These are phyloP conservation scores for Columba janthina DNA, from an alignment of 2,113 vertebrate genomes.

Conservation along the genomic window DNA sequence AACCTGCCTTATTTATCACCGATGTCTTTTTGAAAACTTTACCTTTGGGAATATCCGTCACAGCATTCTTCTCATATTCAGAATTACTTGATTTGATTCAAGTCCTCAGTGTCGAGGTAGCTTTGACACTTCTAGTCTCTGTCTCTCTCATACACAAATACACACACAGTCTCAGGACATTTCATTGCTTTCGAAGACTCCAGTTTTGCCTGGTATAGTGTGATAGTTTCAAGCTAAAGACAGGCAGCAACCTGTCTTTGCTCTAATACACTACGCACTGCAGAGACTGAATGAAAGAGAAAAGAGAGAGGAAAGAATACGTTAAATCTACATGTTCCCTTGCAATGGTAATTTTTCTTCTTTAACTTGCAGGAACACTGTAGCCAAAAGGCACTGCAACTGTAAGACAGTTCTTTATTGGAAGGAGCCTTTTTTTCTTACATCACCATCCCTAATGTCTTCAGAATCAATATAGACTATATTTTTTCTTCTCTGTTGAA, in stretches of 20 bases:
- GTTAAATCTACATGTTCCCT: neutral
- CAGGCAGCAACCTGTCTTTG: neutral
- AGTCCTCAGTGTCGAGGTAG: neutral
- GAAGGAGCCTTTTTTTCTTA: neutral
- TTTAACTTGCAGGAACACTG: neutral
- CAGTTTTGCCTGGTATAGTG: rapidly evolving
- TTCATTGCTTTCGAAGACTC: neutral
- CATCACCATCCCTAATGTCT: neutral
- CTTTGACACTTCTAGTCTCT: neutral
- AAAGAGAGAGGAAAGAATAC: neutral
- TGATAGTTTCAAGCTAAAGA: neutral
- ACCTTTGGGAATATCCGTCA: neutral
- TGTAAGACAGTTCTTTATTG: neutral
- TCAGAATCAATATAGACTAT: neutral
- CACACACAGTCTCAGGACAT: neutral
- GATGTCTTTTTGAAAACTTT: neutral
- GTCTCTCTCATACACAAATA: neutral
- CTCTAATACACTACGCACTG: neutral
- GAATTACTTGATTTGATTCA: neutral
- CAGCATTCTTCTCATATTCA: neutral
- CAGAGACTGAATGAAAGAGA: neutral
- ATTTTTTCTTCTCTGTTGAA: neutral
- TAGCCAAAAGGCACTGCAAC: neutral
- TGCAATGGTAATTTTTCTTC: neutral
- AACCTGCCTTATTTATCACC: no score